Conservation (phyloP, 2,888 invertebrate genomes). For the Abscondita cerata region DNA sequence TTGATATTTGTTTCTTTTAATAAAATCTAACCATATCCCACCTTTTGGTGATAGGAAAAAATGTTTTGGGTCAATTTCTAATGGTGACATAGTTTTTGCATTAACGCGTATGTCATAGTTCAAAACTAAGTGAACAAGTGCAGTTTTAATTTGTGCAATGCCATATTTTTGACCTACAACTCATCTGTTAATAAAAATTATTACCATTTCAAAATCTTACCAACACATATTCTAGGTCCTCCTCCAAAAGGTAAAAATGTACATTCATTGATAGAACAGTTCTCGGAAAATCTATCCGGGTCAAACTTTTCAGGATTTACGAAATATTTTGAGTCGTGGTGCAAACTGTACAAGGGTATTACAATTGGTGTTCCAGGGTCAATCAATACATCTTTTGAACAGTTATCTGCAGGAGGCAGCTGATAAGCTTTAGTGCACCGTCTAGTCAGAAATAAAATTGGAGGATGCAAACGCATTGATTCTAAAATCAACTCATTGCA, state of each 20-base stretch:
- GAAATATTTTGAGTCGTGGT: conserved; percentile 54
- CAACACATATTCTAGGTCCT: conserved; percentile 51
- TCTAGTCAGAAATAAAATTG: conserved; percentile 10
- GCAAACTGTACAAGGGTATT: conserved; percentile 51
- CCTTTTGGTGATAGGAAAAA: conserved; percentile 32
- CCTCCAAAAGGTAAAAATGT: conserved; percentile 50
- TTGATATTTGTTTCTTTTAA: conserved; percentile 31
- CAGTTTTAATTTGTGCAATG: conserved; percentile 41
- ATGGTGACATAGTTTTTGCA: conserved; percentile 39
- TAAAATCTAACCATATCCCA: conserved; percentile 42
- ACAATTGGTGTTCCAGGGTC: conserved; percentile 48
- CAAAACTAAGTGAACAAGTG: conserved; percentile 36
- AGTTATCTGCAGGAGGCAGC: conserved; percentile 30
- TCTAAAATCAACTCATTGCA: conserved; percentile 29
- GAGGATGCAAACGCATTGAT: conserved; percentile 26
- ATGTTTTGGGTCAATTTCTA: conserved; percentile 37
- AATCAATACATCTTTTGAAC: too few species aligned
- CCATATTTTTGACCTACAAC: conserved; percentile 44
- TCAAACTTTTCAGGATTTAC: conserved; percentile 55
- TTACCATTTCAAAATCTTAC: conserved; percentile 40
- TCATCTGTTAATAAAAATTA: not conserved
- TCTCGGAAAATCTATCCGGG: conserved; percentile 57
- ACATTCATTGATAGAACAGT: conserved; percentile 46
- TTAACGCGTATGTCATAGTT: conserved; percentile 52
- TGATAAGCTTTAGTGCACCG: conserved; percentile 28